phyloP scores from a whole-genome alignment of 2,113 vertebrate species.

The Sturnus vulgaris region DNA sequence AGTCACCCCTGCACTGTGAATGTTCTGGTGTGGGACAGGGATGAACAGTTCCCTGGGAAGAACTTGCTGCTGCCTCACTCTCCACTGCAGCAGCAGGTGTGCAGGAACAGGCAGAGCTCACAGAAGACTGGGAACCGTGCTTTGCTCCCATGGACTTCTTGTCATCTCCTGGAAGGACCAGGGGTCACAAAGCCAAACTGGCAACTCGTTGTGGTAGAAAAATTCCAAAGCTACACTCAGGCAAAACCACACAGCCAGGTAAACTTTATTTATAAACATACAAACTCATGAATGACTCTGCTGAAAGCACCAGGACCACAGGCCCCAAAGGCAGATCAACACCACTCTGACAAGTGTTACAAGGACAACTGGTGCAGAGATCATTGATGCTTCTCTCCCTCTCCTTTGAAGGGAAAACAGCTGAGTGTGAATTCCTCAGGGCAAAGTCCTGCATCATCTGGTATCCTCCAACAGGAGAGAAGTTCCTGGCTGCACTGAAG shows the following conservation, averaged over 20 bases:
- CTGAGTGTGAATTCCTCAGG: not conserved
- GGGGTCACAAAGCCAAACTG: not conserved
- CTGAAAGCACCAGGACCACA: constrained; percentile 21
- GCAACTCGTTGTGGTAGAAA: not conserved
- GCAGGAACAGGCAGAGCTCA: not conserved
- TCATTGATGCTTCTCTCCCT: not conserved
- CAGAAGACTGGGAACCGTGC: not conserved
- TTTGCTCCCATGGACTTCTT: not conserved
- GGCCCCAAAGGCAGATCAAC: not conserved
- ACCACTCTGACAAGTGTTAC: rapidly evolving
- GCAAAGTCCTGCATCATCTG: not conserved
- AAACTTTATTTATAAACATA: constrained; percentile 41
- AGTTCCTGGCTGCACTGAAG: not conserved
- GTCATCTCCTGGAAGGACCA: not conserved
- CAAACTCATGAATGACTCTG: not conserved
- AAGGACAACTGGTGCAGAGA: not conserved
- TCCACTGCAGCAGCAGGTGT: not conserved
- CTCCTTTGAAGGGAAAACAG: not conserved
- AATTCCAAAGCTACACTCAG: not conserved
- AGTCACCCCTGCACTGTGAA: not conserved
- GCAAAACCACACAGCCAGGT: not conserved
- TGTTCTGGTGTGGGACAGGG: not conserved
- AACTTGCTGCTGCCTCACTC: not conserved
- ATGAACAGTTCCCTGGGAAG: not conserved
- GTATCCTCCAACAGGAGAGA: not conserved